phyloP scores from a whole-genome alignment of 2,888 invertebrate species.

The Portevinia maculata region DNA sequence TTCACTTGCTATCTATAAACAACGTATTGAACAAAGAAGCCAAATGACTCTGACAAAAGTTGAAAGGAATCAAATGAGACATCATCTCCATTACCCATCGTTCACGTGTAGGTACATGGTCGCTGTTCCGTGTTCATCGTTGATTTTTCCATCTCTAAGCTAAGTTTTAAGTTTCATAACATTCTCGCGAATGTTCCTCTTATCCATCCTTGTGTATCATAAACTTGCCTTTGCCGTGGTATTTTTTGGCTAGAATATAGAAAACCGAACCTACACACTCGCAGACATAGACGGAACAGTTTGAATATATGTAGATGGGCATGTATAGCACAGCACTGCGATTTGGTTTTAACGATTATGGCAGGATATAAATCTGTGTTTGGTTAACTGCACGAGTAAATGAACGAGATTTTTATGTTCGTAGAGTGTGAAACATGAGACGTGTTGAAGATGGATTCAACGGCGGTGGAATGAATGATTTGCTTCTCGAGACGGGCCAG shows the following conservation, averaged over 20 bases:
- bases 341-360: constrained; percentile 74
- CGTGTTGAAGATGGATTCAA: constrained; percentile 69
- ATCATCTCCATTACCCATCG: constrained; percentile 62
- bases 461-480: constrained; percentile 58
- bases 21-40: constrained; percentile 66
- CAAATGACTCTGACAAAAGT: constrained; percentile 72
- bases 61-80: constrained; percentile 74
- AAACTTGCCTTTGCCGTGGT: constrained; percentile 58
- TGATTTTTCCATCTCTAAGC: constrained; percentile 32
- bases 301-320: constrained; percentile 58
- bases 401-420: constrained; percentile 74
- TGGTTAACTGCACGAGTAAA: constrained; percentile 74
- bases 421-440: constrained; percentile 72
- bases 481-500: constrained; percentile 42
- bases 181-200: constrained; percentile 42
- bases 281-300: constrained; percentile 14
- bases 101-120: constrained; percentile 21
- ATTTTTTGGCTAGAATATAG: constrained; percentile 46
- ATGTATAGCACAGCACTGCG: constrained; percentile 71
- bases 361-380: constrained; percentile 74
- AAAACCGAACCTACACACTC: constrained; percentile 4
- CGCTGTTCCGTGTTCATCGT: constrained; percentile 34
- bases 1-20: constrained; percentile 69
- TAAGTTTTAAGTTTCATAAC: constrained; percentile 73
- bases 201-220: constrained; percentile 55